Evolutionary conservation across 2,888 invertebrate species (phyloP), one percentile per base, ranked within the genome.

Genomic region (Byasa hedistus): DNA sequence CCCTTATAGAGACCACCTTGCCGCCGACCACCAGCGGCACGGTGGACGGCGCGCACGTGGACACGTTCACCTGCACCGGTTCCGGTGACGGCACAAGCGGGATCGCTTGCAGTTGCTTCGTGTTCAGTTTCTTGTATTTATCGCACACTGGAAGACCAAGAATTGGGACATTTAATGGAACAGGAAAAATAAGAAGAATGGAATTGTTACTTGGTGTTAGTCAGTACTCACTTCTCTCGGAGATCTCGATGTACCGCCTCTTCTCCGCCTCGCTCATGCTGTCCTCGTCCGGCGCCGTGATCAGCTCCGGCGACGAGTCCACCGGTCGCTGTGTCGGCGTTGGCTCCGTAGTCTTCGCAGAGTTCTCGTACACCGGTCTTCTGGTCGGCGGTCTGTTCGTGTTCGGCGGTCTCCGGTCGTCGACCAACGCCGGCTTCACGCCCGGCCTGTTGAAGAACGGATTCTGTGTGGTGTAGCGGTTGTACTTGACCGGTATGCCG

Each of bases 1-100:
- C 93, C 64, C 89, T 87, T 19, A 93, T 86, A 27, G 74, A 77
- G 1, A 93, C 92, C 3, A 92, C 88, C 54, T 83, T 83, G 0
- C 94, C 94, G 0, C 94, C 94, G 12, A 94, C 92, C 57, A 94
- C 92, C 15, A 94, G 81, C 0, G 93, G 92, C 0, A 92, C 80
- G 3, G 87, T 90, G 57, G 87, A 83, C 3, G 91, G 89, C 0
- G 86, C 81, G 71, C 94, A 94, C 27, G 89, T 85, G 0, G 91
- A 84, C 21, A 93, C 87, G 72, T 89, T 89, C 1, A 93, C 78
- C 19, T 80, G 85, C 27, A 92, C 85, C 0, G 92, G 87, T 32
- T 88, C 82, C 0, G 92, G 87, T 0, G 91, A 82, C 0, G 92
- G 91, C 0, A 93, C 73, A 3, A 94, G 79, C 0, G 94, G 93